Evolutionary conservation across 2,113 vertebrate species (phyloP), one percentile per base, ranked within the genome.

Genomic region (Synodontis membranacea): DNA sequence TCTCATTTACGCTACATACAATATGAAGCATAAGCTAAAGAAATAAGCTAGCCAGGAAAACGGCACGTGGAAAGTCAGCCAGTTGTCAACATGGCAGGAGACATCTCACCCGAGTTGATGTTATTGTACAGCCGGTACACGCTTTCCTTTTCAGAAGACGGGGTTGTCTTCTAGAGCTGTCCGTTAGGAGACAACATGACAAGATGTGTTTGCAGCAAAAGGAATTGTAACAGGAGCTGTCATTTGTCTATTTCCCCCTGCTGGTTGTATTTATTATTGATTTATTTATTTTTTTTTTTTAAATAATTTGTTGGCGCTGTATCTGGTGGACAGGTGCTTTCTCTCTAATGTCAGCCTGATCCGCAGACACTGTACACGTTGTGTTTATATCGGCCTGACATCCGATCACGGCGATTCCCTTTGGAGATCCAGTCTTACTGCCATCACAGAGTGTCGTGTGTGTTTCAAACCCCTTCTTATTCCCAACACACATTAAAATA

Each of bases 321-420:
- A 15, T 50, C 46, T 76, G 31, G 34, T 80, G 78, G 37, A 10
- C 78, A 80, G 31, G 34, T 80, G 48, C 76, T 37, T 80, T 56
- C 50, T 54, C 34, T 39, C 19, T 80, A 37, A 80, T 39, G 76
- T 80, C 50, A 56, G 31, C 4, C 44, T 23, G 31, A 54, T 37
- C 11, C 10, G 58, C 34, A 80, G 78, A 28, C 54, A 7, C 34
- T 12, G 54, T 58, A 15, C 34, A 80, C 52, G 2, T 56, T 6
- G 48, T 58, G 52, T 80, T 80, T 80, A 37, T 56, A 56, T 79
- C n/a, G 17, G n/a, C 48, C 75, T 37, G 76, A 54, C 76, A 80
- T 58, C 78, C 54, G 23, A 58, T 80, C 78, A 56, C 76, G 28
- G 78, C 0, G 21, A 25, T 58, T 80, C 52, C 52, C 78, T 25